Percentiles rank a stretch among this genome's conserved stretches.
These are phyloP conservation scores for Lasioglossum marginatum DNA, from an alignment of 2,888 invertebrate species.

Conservation along the genomic window DNA sequence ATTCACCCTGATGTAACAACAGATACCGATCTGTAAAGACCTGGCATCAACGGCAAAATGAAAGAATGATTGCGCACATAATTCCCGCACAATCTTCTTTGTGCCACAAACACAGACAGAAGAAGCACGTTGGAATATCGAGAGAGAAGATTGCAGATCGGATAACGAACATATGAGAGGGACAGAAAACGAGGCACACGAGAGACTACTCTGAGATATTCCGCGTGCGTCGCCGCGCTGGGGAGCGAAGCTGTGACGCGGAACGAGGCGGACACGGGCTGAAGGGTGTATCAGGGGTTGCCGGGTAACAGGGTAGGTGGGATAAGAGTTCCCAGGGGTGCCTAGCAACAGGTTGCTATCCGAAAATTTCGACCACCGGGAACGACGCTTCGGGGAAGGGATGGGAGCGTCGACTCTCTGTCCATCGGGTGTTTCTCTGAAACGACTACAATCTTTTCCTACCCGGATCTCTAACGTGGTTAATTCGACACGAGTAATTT, in stretches of 20 bases:
- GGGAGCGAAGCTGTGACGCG: conserved; percentile 10
- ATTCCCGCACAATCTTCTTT: not conserved
- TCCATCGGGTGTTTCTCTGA: conserved; percentile 15
- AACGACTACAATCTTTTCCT: not conserved
- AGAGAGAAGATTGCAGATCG: not conserved
- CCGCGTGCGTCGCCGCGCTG: conserved; percentile 37
- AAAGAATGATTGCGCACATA: not conserved
- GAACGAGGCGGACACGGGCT: not conserved
- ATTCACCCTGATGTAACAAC: no score
- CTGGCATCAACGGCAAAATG: no score
- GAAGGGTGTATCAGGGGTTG: conserved; percentile 56
- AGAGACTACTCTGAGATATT: conserved; percentile 47
- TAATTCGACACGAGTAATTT: not conserved
- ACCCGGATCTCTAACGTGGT: not conserved
- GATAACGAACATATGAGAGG: not conserved
- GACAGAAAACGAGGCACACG: conserved; percentile 8
- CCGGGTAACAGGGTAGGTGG: conserved; percentile 69
- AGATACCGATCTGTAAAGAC: no score
- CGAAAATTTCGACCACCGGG: conserved; percentile 74
- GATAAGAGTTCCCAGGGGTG: conserved; percentile 79
- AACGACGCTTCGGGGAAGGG: conserved; percentile 12
- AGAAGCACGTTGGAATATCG: not conserved
- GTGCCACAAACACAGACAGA: not conserved
- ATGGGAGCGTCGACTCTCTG: not conserved
- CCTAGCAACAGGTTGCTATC: conserved; percentile 83